Conservation (phyloP, 2,113 vertebrate species). For the Bos indicus region DNA sequence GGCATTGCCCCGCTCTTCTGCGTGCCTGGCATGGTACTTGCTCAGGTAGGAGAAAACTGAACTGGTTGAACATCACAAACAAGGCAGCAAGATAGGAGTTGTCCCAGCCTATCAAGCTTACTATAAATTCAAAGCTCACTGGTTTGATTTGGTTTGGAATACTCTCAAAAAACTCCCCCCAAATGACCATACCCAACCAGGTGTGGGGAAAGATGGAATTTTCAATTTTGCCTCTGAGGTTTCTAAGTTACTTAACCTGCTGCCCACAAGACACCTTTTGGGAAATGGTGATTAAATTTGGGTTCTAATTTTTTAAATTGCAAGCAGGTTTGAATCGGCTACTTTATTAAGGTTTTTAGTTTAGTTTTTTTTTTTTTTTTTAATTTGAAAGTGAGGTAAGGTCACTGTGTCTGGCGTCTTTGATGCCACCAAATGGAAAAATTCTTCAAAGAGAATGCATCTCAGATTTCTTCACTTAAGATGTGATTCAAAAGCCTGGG, state of each 20-base stretch:
- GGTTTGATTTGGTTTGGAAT: background rate
- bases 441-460: background rate
- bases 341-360: background rate
- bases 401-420: background rate
- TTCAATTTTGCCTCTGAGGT: background rate
- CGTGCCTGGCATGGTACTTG: accelerated
- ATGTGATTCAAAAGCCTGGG: background rate
- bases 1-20: background rate
- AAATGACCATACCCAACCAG: background rate
- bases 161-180: background rate
- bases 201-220: background rate
- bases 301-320: background rate
- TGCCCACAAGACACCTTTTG: background rate
- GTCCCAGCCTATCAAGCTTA: background rate
- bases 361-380: background rate
- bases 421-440: background rate
- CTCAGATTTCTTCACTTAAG: background rate
- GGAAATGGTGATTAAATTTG: background rate
- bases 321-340: background rate
- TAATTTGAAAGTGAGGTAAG: background rate
- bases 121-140: background rate
- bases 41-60: background rate
- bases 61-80: background rate
- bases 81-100: background rate
- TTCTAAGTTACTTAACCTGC: background rate